Evolutionary conservation across 1,140 invertebrate genomes (phyloP).

Genomic region (Spodoptera frugiperda): DNA sequence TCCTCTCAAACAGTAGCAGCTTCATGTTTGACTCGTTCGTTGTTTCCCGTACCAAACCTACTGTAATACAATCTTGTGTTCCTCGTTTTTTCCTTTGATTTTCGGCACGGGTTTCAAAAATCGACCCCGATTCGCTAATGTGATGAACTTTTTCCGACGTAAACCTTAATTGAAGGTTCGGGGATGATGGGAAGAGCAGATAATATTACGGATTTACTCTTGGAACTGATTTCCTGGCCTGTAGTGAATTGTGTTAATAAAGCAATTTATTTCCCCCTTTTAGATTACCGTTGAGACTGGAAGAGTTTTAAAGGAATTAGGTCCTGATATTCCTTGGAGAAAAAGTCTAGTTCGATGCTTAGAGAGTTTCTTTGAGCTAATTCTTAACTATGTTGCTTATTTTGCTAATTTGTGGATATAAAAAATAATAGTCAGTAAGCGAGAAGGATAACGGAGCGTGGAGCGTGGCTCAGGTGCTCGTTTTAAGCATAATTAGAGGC

Average conservation of each 20-base stretch:
- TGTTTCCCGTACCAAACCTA: neutral
- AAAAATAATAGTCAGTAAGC: constrained; percentile 29
- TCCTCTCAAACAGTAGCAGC: neutral
- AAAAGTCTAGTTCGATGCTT: neutral
- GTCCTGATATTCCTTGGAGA: neutral
- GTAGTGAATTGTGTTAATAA: constrained; percentile 14
- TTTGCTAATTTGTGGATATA: constrained; percentile 35
- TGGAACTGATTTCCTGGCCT: neutral
- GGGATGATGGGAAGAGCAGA: constrained; percentile 1
- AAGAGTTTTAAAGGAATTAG: neutral
- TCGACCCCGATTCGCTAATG: constrained; percentile 36
- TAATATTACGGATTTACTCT: constrained; percentile 21
- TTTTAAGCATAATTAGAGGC: constrained; percentile 53
- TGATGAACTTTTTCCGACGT: constrained; percentile 39
- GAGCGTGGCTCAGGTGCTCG: constrained; percentile 44
- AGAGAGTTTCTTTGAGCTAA: constrained; percentile 11
- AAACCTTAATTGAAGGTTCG: constrained; percentile 28
- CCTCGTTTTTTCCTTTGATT: constrained; percentile 21
- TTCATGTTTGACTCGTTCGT: no score
- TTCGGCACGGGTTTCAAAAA: constrained; percentile 21
- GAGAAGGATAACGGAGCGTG: constrained; percentile 33
- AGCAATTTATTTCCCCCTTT: constrained; percentile 9
- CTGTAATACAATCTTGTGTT: constrained; percentile 4
- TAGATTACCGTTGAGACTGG: neutral
- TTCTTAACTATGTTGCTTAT: constrained; percentile 37